phyloP scores from a whole-genome alignment of 2,797 vertebrate species.

The Tragopan temminckii region DNA sequence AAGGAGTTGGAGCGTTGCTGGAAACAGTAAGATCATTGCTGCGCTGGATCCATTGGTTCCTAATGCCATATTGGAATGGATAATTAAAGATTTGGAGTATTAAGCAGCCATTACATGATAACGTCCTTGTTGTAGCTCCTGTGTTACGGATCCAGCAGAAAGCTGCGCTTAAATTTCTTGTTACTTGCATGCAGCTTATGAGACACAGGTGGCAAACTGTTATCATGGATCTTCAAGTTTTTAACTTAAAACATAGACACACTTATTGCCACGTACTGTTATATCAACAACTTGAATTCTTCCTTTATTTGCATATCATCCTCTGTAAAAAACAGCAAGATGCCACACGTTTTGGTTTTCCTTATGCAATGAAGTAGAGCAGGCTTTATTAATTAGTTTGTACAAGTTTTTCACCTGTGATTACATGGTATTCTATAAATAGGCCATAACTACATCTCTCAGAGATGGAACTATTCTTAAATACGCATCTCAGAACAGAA shows the following conservation, averaged over 20 bases:
- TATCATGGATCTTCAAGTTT: background rate
- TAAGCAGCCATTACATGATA: background rate
- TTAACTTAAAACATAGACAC: background rate
- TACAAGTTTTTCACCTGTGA: background rate
- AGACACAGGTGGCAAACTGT: rapidly evolving
- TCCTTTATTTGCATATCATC: background rate
- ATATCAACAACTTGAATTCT: background rate
- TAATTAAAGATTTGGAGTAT: background rate
- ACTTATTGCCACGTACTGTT: background rate
- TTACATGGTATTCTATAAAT: background rate
- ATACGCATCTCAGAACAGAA: background rate
- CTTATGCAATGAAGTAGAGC: background rate
- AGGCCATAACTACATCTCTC: background rate
- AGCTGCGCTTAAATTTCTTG: background rate
- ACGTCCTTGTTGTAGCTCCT: background rate
- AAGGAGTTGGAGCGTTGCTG: background rate
- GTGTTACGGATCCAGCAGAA: background rate
- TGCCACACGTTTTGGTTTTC: background rate
- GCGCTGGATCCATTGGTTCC: background rate
- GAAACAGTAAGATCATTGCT: background rate
- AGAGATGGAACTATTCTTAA: background rate
- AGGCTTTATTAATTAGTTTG: background rate
- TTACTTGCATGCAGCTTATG: background rate
- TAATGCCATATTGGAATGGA: background rate
- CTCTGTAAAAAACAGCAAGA: background rate